Base-by-base conservation (phyloP, 2,113 vertebrate species). In the Hystrix brachyura region DNA sequence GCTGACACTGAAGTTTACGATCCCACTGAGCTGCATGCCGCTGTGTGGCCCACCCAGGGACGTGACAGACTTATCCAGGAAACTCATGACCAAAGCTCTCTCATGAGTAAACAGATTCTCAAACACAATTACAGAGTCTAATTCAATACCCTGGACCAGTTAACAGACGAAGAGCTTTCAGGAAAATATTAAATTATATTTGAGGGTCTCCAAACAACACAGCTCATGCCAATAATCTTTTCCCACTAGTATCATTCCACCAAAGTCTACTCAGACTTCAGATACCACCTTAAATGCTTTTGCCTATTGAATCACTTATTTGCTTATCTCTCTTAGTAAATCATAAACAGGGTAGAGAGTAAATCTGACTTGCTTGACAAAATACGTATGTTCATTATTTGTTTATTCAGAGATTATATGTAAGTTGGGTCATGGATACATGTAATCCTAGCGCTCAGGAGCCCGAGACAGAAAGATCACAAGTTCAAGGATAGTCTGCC, bases 11-110 rank as follows among this genome's bases (percentile, higher is more conserved):
- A 62, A 62, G 60, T 62, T 23, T 62, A 25, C 2, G 21, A 62
- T 62, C 60, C 60, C 60, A 62, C 60, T 62, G 60, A 25, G 7
- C 60, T 7, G 21, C 8, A 38, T 38, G 38, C 38, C 38, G 38
- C 38, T 38, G 38, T 38, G 38, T 38, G 38, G 38, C 38, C 38
- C 38, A 38, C 38, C 38, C 38, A 38, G 38, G 38, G 38, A 38
- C 38, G 38, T 25, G 4, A 25, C 60, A 62, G 60, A 62, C 25
- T 91, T 43, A 90, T 29, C 32, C 11, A 76, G 17, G 17, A 84
- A 88, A 95, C 69, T 95, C 55, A 69, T 0, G 90, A 51, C 23
- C 69, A 74, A 93, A 91, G 62, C 12, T 91, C 23, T 87, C 69
- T 55, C 76, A 2, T 80, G 4, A 94, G 23, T 76, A 81, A 93